phyloP scores from a whole-genome alignment of 2,888 invertebrate genomes.

The Paralinhomoeus sp. region DNA sequence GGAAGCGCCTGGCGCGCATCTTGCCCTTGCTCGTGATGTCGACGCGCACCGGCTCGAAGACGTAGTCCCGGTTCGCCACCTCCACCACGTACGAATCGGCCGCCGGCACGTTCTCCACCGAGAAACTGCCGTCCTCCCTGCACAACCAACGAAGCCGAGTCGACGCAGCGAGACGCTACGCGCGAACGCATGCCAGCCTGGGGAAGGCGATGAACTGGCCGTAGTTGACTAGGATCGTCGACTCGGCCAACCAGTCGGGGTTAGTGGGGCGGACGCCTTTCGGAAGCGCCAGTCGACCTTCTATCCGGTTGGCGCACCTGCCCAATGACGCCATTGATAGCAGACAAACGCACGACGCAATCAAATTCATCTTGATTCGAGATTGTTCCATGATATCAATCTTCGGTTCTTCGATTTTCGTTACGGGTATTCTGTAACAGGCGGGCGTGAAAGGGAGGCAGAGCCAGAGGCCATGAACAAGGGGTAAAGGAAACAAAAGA shows the following conservation, averaged over 20 bases:
- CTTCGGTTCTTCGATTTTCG: no score
- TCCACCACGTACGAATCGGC: slow-evolving; percentile 75
- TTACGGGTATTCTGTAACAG: no score
- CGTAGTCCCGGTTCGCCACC: slow-evolving; percentile 62
- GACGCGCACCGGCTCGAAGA: slow-evolving; percentile 77
- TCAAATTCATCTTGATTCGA: no score
- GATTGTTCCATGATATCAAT: no score
- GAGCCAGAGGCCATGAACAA: no score
- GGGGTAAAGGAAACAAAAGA: no score
- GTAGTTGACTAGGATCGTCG: slow-evolving; percentile 18
- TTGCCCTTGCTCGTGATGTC: slow-evolving; percentile 95
- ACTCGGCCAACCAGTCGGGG: slow-evolving; percentile 12
- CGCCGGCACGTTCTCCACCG: slow-evolving; percentile 59
- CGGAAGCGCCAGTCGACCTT: slow-evolving; percentile 3
- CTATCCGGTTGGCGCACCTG: slow-evolving; percentile 2
- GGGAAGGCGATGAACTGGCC: slow-evolving; percentile 15
- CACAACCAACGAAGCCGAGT: neutral
- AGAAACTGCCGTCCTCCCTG: slow-evolving; percentile 70
- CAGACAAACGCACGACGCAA: no score
- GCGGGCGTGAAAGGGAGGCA: no score
- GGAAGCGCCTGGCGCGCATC: slow-evolving; percentile 74
- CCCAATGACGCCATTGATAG: no score
- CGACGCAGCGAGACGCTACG: neutral
- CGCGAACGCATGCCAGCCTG: slow-evolving; percentile 2
- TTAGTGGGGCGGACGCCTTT: neutral